Evolutionary conservation across 2,113 vertebrate species (phyloP).

Genomic region (Nothobranchius furzeri): DNA sequence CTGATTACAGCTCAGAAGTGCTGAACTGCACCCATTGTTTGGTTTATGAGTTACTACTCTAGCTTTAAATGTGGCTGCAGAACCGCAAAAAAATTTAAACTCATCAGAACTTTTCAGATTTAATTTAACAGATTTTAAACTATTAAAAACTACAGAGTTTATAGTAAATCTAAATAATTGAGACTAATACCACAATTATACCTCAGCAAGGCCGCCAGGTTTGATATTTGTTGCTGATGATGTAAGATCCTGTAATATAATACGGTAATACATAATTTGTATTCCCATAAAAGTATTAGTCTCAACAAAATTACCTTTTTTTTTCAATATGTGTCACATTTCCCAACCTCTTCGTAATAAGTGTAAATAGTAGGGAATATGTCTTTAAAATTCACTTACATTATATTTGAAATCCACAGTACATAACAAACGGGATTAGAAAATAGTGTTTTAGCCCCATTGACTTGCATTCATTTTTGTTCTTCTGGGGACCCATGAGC

Average conservation of each 20-base stretch:
- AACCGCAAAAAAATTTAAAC: slow-evolving; percentile 23
- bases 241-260: slow-evolving; percentile 5
- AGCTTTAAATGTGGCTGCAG: slow-evolving; percentile 23
- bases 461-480: no score
- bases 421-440: no score
- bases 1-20: slow-evolving; percentile 60
- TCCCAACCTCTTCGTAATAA: slow-evolving; percentile 15
- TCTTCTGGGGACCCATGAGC: no score
- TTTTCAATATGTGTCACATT: slow-evolving; percentile 2
- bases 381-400: no score
- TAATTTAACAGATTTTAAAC: slow-evolving; percentile 27
- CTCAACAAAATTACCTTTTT: neutral
- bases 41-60: slow-evolving; percentile 54
- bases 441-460: no score
- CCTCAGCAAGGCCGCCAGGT: neutral
- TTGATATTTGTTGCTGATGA: slow-evolving; percentile 5
- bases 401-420: no score
- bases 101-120: slow-evolving; percentile 20
- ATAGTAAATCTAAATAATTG: neutral
- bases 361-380: neutral
- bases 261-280: slow-evolving; percentile 1
- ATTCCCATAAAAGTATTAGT: slow-evolving; percentile 8
- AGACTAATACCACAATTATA: neutral
- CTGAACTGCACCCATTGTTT: slow-evolving; percentile 41
- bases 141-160: neutral